Percentiles rank a stretch among this genome's conserved stretches.
Evolutionary conservation across 2,113 vertebrate species (phyloP).

Genomic region (Cyprinodon brontotheroides): DNA sequence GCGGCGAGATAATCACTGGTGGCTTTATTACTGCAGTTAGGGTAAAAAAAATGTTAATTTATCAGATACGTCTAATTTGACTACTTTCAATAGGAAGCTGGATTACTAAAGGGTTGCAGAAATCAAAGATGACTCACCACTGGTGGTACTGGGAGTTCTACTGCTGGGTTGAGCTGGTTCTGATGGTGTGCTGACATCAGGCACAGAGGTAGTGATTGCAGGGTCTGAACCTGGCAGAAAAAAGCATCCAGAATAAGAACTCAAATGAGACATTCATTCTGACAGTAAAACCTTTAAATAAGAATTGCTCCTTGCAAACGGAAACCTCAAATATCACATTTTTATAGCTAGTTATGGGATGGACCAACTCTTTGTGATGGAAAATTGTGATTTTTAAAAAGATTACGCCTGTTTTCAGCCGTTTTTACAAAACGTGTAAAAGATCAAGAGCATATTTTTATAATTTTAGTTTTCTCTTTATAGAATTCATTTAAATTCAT

Average conservation of each 20-base stretch:
- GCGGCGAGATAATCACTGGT: conserved; percentile 68
- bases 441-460: too few relatives aligned
- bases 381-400: too few relatives aligned
- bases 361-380: too few relatives aligned
- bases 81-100: background rate
- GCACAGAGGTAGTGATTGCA: background rate
- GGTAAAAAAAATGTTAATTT: background rate
- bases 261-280: background rate
- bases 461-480: too few relatives aligned
- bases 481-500: too few relatives aligned
- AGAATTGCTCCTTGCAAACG: too few relatives aligned
- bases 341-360: too few relatives aligned
- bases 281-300: background rate
- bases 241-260: background rate
- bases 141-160: conserved; percentile 3
- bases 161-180: background rate
- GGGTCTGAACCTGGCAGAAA: conserved; percentile 16
- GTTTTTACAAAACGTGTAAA: too few relatives aligned
- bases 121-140: conserved; percentile 30
- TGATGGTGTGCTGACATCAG: conserved; percentile 20
- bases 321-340: too few relatives aligned
- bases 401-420: too few relatives aligned
- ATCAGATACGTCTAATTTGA: background rate
- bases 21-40: conserved; percentile 18
- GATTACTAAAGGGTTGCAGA: background rate